Base-by-base conservation (phyloP, 2,797 vertebrate genomes). In the Sebastes wilsoni region DNA sequence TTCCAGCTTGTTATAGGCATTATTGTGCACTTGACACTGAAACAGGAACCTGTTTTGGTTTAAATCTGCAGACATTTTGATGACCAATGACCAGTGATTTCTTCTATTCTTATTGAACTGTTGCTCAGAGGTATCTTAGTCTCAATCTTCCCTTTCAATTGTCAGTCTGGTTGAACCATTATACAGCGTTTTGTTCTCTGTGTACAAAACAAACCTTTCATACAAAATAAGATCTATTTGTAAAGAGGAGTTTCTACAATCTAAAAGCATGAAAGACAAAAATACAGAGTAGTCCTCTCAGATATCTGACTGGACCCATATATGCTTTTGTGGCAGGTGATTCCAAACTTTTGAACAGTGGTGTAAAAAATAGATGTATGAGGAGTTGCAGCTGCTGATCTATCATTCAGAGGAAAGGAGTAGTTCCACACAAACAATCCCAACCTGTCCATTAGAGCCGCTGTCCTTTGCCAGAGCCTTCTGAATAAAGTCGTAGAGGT, bases 401-500 rank as follows among this genome's bases (percentile, higher is more conserved):
- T 55, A 11, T 10, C 3, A 56, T 23, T 38, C 23, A 30, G 14
- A 30, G 36, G 11, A 68, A 77, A 3, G 3, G 13, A 71, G 8
- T 6, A 46, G 10, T 28, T 56, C 8, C 32, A 25, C 34, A 46
- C 16, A 77, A 54, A 60, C n/a, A 60, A 38, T 18, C 11, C 36
- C 66, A 36, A 99, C 98, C 97, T 96, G 95, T 82, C 83, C 79
- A 12, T 89, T 4, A 3, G 93, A 79, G 60, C 94, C 94, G 59
- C 93, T 94, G 55, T 93, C 95, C 8, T 97, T 93, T 6, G 80
- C 93, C 8, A 99, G 94, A 0, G 93, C 93, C 77, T 98, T 94
- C 69, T 95, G 94, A 81, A 97, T 96, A 84, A 99, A 99, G 59
- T 96, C 96, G 54, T 93, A 95, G 34, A 99, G 93, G 92, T 98